Conservation (phyloP, 2,113 vertebrate species). For the Corydoras maculifer region DNA sequence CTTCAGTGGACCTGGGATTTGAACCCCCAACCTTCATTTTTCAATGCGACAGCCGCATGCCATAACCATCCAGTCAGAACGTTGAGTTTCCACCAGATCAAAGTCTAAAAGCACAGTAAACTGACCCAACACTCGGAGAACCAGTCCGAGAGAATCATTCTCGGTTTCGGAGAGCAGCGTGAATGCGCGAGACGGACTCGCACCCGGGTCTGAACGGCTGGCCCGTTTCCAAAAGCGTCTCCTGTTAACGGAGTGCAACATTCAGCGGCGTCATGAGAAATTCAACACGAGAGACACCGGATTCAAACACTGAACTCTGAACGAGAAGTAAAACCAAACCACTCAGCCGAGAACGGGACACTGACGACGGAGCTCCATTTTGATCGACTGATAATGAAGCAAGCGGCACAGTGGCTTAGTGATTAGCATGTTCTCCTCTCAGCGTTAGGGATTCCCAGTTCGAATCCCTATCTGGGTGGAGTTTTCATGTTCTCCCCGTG, state of each 20-base stretch:
- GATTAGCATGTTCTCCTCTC: too few species aligned
- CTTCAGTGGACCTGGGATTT: too few species aligned
- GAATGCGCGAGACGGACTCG: neutral
- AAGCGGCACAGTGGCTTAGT: too few species aligned
- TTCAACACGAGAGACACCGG: conserved; percentile 11
- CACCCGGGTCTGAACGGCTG: conserved; percentile 26
- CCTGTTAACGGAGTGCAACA: conserved; percentile 23
- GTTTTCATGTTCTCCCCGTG: too few species aligned
- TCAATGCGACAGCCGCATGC: too few species aligned
- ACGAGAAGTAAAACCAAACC: neutral
- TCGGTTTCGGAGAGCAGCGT: neutral
- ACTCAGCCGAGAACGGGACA: too few species aligned
- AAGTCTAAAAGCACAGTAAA: neutral
- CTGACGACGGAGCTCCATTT: too few species aligned
- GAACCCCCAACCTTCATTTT: too few species aligned
- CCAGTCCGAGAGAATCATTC: neutral
- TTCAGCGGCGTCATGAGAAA: conserved; percentile 1
- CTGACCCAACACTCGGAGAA: neutral
- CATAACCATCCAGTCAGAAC: too few species aligned
- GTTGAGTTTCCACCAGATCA: neutral
- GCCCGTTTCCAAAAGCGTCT: conserved; percentile 19
- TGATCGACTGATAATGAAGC: conserved; percentile 7
- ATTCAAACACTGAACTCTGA: neutral
- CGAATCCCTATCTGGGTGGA: too few species aligned
- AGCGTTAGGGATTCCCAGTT: too few species aligned